Evolutionary conservation across 1,140 invertebrate genomes (phyloP).

Genomic region (Lasioglossum baleicum): DNA sequence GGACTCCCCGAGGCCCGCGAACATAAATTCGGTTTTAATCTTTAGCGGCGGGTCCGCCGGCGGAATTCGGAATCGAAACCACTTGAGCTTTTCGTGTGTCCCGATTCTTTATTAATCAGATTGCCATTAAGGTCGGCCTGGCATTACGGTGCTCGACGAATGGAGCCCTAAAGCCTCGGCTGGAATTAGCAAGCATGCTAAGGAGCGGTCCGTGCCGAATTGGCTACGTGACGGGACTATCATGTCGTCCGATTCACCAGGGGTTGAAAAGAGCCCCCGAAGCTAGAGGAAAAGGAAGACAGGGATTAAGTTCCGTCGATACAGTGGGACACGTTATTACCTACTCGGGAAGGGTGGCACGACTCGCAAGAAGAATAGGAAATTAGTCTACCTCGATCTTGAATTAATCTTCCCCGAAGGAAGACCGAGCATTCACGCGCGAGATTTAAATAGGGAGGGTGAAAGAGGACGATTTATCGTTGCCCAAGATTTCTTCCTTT

Average conservation of each 20-base stretch:
- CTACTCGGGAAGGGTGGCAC: not conserved
- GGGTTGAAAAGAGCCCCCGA: not conserved
- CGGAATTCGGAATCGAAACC: not conserved
- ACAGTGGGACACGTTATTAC: conserved; percentile 41
- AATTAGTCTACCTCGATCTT: conserved; percentile 28
- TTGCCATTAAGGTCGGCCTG: not conserved
- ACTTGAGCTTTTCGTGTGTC: not conserved
- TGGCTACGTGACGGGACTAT: conserved; percentile 51
- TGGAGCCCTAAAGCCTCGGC: not conserved
- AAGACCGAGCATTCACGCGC: not conserved
- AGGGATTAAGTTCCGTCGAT: conserved; percentile 65
- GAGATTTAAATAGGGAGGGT: conserved; percentile 20
- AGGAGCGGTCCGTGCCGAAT: conserved; percentile 39
- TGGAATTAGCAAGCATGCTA: conserved; percentile 27
- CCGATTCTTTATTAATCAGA: not conserved
- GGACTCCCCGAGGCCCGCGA: too few species aligned
- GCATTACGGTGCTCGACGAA: not conserved
- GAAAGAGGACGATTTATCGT: conserved; percentile 14
- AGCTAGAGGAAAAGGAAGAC: conserved; percentile 42
- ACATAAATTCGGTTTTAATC: too few species aligned
- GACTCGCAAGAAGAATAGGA: conserved; percentile 1
- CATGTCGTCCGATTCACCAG: not conserved
- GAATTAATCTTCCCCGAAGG: conserved; percentile 31
- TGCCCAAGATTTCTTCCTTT: not conserved
- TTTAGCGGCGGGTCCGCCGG: too few species aligned